Evolutionary conservation across 2,888 invertebrate genomes (phyloP).

Genomic region (Tetrapedia diversipes): DNA sequence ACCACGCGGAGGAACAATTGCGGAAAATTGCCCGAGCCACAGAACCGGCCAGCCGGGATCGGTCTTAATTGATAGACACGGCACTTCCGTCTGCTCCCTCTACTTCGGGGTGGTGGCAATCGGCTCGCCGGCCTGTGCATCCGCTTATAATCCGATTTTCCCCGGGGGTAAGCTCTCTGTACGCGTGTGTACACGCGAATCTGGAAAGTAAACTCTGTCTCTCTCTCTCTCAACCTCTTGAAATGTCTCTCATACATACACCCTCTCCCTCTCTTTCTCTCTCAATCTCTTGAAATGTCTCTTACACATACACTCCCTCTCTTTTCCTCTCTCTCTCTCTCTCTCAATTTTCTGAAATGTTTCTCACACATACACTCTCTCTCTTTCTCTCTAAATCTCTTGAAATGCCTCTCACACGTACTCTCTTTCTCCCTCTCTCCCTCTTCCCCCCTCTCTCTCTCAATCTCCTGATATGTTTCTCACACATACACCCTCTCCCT

Average conservation of each 20-base stretch:
- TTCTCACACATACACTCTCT: too few relatives aligned
- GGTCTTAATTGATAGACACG: slow-evolving; percentile 66
- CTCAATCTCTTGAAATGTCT: too few relatives aligned
- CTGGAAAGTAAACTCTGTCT: slow-evolving; percentile 73
- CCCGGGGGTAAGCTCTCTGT: slow-evolving; percentile 72
- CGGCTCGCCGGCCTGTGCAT: slow-evolving; percentile 63
- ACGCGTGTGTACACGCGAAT: slow-evolving; percentile 70
- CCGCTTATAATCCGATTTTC: slow-evolving; percentile 73
- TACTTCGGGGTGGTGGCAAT: slow-evolving; percentile 42
- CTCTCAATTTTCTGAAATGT: background rate
- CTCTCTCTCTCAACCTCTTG: background rate
- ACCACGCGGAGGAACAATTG: slow-evolving; percentile 39
- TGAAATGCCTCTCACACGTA: too few relatives aligned
- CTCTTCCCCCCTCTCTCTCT: too few relatives aligned
- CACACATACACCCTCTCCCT: too few relatives aligned
- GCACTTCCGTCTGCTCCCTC: slow-evolving; percentile 40
- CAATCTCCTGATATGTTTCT: too few relatives aligned
- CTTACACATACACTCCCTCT: too few relatives aligned
- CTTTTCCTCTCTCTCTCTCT: background rate
- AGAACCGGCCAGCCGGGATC: slow-evolving; percentile 36
- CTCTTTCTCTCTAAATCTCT: too few relatives aligned
- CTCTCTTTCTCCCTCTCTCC: too few relatives aligned
- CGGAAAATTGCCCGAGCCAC: slow-evolving; percentile 45
- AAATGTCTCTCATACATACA: too few relatives aligned
- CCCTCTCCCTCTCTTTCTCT: too few relatives aligned